A percentile compares a stretch with the other conserved stretches of the same genome.
These are phyloP conservation scores for Gisinianus flammeolus DNA, from an alignment of 2,888 invertebrate genomes.

Conservation along the genomic window DNA sequence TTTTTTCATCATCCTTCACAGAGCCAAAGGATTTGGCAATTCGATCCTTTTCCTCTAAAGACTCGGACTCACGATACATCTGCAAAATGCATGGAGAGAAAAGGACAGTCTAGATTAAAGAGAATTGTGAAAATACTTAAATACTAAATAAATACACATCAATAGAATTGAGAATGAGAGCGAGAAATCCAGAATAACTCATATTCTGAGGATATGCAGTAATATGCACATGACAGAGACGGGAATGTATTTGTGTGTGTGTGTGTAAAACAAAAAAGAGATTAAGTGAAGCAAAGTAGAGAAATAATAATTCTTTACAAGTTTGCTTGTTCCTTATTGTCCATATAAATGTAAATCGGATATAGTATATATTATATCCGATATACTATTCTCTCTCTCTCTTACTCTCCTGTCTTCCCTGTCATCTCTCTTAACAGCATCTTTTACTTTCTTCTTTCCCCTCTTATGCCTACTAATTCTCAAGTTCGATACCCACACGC, in stretches of 20 bases:
- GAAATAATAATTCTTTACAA: no score
- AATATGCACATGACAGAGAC: no score
- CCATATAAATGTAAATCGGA: slow-evolving; percentile 21
- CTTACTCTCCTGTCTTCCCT: slow-evolving; percentile 21
- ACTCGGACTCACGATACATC: slow-evolving; percentile 80
- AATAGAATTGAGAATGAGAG: no score
- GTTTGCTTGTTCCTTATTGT: not conserved
- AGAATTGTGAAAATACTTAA: not conserved
- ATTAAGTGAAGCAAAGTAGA: not conserved
- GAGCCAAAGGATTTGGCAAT: slow-evolving; percentile 84
- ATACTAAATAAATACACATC: not conserved
- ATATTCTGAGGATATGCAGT: no score
- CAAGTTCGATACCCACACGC: not conserved
- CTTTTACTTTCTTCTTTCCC: slow-evolving; percentile 26
- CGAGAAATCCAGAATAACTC: no score
- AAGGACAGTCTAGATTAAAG: not conserved
- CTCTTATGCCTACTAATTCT: slow-evolving; percentile 32
- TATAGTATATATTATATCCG: not conserved
- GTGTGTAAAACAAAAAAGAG: not conserved
- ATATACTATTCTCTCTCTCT: not conserved
- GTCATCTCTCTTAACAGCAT: slow-evolving; percentile 17
- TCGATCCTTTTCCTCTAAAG: slow-evolving; percentile 92
- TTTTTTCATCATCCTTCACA: slow-evolving; percentile 70
- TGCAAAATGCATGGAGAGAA: slow-evolving; percentile 45
- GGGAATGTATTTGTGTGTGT: not conserved